Conservation (phyloP, 53 echinoderm and acorn worm species). For the Mesocentrotus franciscanus region DNA sequence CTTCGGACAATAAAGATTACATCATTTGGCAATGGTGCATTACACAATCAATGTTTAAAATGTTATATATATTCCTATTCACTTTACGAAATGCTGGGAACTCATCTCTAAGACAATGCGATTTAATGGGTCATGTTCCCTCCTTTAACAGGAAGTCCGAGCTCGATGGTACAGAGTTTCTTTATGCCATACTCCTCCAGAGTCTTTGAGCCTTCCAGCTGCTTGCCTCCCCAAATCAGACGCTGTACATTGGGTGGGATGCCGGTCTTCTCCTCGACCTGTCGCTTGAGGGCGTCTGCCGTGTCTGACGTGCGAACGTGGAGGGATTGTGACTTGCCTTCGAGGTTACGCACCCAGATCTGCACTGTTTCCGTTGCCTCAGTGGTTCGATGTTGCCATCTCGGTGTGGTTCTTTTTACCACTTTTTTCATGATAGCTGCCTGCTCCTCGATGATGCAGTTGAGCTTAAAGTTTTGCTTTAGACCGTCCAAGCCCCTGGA, state of each 20-base stretch:
- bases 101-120: too few species aligned
- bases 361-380: background rate
- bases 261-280: conserved; percentile 30
- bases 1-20: too few species aligned
- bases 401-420: too few species aligned
- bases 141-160: background rate
- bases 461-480: conserved; percentile 51
- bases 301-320: background rate
- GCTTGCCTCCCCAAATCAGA: background rate
- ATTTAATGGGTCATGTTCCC: background rate
- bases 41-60: too few species aligned
- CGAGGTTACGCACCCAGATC: background rate
- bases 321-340: background rate
- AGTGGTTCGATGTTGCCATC: background rate
- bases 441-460: conserved; percentile 48
- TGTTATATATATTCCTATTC: too few species aligned
- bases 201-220: background rate
- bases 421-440: background rate
- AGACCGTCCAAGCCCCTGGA: background rate
- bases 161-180: background rate
- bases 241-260: conserved; percentile 5
- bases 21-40: too few species aligned
- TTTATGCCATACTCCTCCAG: background rate
- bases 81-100: too few species aligned
- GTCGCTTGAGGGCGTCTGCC: background rate